Conservation (phyloP, 2,113 vertebrate genomes). For the Oryzias woworae region DNA sequence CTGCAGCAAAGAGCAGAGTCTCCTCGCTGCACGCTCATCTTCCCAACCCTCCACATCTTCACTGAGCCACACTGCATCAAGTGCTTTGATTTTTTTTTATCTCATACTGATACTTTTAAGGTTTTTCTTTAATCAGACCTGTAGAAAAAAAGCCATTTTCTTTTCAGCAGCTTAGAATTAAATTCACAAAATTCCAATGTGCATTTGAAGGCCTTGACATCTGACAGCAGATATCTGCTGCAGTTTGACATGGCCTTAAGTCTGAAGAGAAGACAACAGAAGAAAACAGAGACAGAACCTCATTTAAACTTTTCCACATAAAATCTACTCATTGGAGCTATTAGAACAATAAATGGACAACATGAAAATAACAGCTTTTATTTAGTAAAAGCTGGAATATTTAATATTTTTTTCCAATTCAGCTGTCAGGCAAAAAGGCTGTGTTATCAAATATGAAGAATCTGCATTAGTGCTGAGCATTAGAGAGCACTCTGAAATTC, state of each 20-base stretch:
- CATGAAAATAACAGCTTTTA: not conserved
- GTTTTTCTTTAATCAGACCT: not conserved
- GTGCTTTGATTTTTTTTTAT: not conserved
- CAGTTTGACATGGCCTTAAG: no score
- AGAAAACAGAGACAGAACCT: no score
- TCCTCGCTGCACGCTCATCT: slow-evolving; percentile 24
- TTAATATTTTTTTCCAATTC: not conserved
- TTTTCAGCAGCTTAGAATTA: no score
- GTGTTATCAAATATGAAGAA: slow-evolving; percentile 30
- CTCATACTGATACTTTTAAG: not conserved
- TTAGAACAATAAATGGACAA: no score
- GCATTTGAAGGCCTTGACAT: no score
- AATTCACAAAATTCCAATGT: no score
- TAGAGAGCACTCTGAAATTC: slow-evolving; percentile 19
- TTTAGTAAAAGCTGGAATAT: not conserved
- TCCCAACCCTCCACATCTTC: not conserved
- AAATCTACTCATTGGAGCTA: no score
- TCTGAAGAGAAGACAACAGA: no score
- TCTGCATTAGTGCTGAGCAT: slow-evolving; percentile 5
- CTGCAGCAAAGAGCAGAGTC: slow-evolving; percentile 15
- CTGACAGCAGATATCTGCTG: no score
- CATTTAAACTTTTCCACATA: no score
- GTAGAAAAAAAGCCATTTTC: no score
- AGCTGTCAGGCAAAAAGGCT: not conserved
- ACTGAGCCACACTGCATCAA: slow-evolving; percentile 9